These are phyloP conservation scores for Ctenochaetus hawaiiensis DNA, from an alignment of 2,797 vertebrate genomes.

Conservation along the genomic window DNA sequence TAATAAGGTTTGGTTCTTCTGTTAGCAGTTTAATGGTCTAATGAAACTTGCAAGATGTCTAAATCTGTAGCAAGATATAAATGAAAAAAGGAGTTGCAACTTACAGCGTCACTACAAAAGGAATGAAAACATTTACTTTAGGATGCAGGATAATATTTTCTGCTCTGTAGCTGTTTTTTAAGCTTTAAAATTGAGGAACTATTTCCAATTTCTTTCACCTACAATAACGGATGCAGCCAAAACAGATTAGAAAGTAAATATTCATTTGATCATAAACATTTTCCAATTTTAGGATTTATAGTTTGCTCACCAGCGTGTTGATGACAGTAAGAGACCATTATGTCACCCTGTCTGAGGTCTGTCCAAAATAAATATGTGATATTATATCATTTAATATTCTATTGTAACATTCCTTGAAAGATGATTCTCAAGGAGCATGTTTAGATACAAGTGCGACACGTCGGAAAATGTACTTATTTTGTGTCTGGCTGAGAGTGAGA, in stretches of 20 bases:
- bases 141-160: conserved; percentile 15
- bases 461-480: background rate
- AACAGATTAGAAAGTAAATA: conserved; percentile 26
- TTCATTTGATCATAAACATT: conserved; percentile 15
- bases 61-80: conserved; percentile 31
- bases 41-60: conserved; percentile 14
- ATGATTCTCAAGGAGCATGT: conserved; percentile 12
- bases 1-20: conserved; percentile 15
- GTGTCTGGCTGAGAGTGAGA: background rate
- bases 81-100: conserved; percentile 29
- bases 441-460: background rate
- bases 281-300: conserved; percentile 33
- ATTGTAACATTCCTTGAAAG: background rate
- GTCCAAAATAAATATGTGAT: conserved; percentile 13
- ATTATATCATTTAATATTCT: too few relatives aligned
- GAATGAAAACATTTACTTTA: background rate
- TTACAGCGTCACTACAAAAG: conserved; percentile 17
- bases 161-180: conserved; percentile 8
- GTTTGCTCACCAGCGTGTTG: conserved; percentile 19
- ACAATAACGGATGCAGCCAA: conserved; percentile 23
- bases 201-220: conserved; percentile 24
- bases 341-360: conserved; percentile 11
- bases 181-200: conserved; percentile 18
- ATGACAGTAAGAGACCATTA: background rate
- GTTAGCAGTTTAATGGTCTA: conserved; percentile 10